A percentile compares a stretch with the other conserved stretches of the same genome.
Conservation (phyloP, 2,888 invertebrate species). For the Orgyia antiqua region DNA sequence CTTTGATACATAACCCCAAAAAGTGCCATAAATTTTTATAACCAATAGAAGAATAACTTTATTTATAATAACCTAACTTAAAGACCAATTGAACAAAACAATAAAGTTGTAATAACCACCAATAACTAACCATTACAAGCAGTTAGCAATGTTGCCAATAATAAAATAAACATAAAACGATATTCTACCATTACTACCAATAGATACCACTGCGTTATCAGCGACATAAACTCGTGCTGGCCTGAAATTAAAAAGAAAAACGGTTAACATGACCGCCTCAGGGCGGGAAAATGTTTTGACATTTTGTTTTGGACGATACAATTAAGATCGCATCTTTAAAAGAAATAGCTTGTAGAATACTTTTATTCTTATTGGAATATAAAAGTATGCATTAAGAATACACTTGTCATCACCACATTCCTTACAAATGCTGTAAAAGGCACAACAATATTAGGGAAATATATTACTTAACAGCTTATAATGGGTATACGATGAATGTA, state of each 20-base stretch:
- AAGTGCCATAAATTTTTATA: too few relatives aligned
- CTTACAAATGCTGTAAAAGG: too few relatives aligned
- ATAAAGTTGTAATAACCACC: constrained; percentile 8
- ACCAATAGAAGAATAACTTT: too few relatives aligned
- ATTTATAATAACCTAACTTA: too few relatives aligned
- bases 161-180: constrained; percentile 52
- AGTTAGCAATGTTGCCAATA: constrained; percentile 26
- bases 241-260: constrained; percentile 53
- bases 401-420: too few relatives aligned
- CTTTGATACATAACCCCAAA: too few relatives aligned
- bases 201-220: constrained; percentile 36
- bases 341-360: background rate
- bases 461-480: too few relatives aligned
- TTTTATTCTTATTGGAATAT: too few relatives aligned
- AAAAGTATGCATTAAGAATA: too few relatives aligned
- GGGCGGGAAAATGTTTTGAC: constrained; percentile 17
- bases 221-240: constrained; percentile 47
- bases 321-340: constrained; percentile 1
- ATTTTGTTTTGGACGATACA: constrained; percentile 14
- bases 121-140: constrained; percentile 15
- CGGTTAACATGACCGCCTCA: constrained; percentile 34
- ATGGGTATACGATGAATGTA: too few relatives aligned
- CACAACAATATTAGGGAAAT: too few relatives aligned
- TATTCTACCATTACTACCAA: constrained; percentile 28
- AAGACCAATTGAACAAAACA: constrained; percentile 1